Conservation (phyloP, 1,140 invertebrate genomes). For the Euglossa dilemma region DNA sequence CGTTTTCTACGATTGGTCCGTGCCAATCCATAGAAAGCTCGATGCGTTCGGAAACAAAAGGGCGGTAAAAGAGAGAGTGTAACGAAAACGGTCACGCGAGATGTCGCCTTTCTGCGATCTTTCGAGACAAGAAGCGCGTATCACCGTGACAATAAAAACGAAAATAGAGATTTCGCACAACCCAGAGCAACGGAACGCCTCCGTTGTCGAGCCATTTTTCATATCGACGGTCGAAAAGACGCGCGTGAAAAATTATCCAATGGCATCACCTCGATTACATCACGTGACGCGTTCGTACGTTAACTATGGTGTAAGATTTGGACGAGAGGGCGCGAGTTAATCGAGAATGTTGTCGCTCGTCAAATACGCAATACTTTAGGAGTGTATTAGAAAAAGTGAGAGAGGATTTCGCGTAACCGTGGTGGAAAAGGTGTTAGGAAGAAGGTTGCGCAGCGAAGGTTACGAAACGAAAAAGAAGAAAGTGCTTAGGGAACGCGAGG, state of each 20-base stretch:
- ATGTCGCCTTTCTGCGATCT: too few species aligned
- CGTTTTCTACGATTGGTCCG: constrained; percentile 34
- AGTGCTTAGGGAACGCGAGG: neutral
- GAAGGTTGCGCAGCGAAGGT: neutral
- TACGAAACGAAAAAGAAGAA: neutral
- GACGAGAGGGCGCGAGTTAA: neutral
- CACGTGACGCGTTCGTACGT: neutral
- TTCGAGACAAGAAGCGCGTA: neutral
- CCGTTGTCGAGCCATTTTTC: neutral
- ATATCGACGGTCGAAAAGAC: neutral
- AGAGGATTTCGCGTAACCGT: neutral
- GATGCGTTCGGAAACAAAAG: neutral
- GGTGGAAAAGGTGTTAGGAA: neutral
- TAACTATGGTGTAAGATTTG: neutral
- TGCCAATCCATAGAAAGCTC: constrained; percentile 20
- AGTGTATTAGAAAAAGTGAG: neutral
- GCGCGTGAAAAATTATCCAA: neutral
- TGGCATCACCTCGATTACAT: neutral
- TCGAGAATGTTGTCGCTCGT: neutral
- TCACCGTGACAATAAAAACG: neutral
- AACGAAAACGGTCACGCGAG: neutral
- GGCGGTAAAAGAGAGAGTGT: neutral
- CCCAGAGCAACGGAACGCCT: neutral
- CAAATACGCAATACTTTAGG: neutral
- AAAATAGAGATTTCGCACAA: neutral